Evolutionary conservation across 1,140 invertebrate species (phyloP).

Genomic region (Formica selysi): DNA sequence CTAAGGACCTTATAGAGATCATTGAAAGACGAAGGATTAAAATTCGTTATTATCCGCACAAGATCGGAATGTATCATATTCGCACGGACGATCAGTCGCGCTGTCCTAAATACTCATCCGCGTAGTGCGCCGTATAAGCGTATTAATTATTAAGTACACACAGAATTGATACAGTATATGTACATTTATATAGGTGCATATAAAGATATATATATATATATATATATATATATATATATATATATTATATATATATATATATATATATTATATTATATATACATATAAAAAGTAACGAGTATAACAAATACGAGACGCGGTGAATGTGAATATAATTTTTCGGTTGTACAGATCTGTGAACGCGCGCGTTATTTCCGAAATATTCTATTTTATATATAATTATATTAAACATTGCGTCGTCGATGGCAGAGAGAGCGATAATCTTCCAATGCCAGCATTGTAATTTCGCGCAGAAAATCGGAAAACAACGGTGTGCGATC

Average conservation of each 20-base stretch:
- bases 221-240: no score
- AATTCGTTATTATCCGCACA: background rate
- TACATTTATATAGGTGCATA: constrained; percentile 68
- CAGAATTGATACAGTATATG: constrained; percentile 63
- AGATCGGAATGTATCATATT: constrained; percentile 25
- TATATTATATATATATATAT: no score
- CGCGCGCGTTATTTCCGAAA: constrained; percentile 75
- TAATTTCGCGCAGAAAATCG: constrained; percentile 49
- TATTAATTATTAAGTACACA: constrained; percentile 49
- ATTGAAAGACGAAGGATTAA: background rate
- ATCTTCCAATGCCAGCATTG: constrained; percentile 74
- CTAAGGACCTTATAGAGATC: background rate
- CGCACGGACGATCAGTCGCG: background rate
- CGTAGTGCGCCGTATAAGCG: constrained; percentile 44
- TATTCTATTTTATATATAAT: constrained; percentile 81
- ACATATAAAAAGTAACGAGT: constrained; percentile 45
- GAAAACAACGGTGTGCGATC: constrained; percentile 33
- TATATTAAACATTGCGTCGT: constrained; percentile 74
- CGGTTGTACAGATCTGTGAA: constrained; percentile 76
- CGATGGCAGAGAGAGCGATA: constrained; percentile 63
- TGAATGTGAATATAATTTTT: constrained; percentile 73
- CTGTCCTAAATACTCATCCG: constrained; percentile 65
- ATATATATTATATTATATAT: constrained; percentile 33
- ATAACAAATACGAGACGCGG: constrained; percentile 67
- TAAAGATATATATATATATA: constrained; percentile 31